Percentiles rank a stretch among this genome's conserved stretches.
Evolutionary conservation across 30 jellyfish, hydroid and myxozoan genomes (phyloP).

Genomic region (Turritopsis rubra): DNA sequence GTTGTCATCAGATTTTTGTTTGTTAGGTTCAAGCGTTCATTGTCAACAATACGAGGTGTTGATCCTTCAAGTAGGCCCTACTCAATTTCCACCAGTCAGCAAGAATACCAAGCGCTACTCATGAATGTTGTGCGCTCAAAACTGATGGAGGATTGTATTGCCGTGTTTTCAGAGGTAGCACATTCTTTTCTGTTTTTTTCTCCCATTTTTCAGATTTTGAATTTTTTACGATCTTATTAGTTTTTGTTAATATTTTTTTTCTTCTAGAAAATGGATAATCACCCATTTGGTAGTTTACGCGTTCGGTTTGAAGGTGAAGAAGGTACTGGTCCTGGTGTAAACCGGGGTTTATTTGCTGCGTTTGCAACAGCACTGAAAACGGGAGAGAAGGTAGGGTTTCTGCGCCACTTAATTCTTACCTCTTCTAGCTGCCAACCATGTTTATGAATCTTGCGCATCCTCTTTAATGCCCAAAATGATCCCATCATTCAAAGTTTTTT

Average conservation of each 20-base stretch:
- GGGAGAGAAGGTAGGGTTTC: conserved; percentile 29
- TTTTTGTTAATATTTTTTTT: no score
- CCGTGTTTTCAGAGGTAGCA: conserved; percentile 40
- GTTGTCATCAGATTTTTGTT: not conserved
- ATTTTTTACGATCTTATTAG: no score
- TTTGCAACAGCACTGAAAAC: conserved; percentile 52
- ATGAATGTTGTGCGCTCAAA: conserved; percentile 47
- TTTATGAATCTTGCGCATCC: no score
- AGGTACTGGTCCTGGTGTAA: conserved; percentile 98
- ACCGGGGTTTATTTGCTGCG: conserved; percentile 81
- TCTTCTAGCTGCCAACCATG: conserved; percentile 30
- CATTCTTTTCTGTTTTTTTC: not conserved
- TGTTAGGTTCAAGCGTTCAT: conserved; percentile 65
- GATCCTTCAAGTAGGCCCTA: conserved; percentile 28
- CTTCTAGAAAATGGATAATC: conserved; percentile 48
- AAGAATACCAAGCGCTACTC: conserved; percentile 52
- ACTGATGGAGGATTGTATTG: conserved; percentile 51
- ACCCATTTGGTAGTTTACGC: conserved; percentile 73
- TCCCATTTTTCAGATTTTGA: no score
- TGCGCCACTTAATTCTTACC: not conserved
- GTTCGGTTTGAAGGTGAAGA: conserved; percentile 92
- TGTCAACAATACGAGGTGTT: conserved; percentile 55
- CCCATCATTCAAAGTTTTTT: no score
- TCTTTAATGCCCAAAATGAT: no score
- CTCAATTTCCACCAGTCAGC: conserved; percentile 7